phyloP scores from a whole-genome alignment of 2,888 invertebrate genomes.

The Apamea sordens region DNA sequence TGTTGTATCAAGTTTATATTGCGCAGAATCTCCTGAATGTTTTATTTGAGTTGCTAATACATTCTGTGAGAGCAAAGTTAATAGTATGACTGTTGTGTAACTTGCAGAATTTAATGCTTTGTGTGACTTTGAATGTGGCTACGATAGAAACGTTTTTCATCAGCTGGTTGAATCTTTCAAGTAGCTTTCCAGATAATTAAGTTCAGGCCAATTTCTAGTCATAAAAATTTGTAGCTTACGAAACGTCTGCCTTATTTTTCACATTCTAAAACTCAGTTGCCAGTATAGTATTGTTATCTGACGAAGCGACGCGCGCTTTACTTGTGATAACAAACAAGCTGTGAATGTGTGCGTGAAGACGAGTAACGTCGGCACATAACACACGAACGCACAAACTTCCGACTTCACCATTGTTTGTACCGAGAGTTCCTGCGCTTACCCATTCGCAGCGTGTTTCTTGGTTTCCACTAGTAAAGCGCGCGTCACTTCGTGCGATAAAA shows the following conservation, averaged over 20 bases:
- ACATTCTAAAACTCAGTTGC: too few species aligned
- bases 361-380: too few species aligned
- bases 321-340: too few species aligned
- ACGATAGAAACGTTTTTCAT: neutral
- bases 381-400: too few species aligned
- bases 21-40: conserved; percentile 27
- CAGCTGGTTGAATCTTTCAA: neutral
- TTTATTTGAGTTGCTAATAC: conserved; percentile 49
- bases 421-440: neutral
- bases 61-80: conserved; percentile 15
- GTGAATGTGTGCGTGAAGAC: too few species aligned
- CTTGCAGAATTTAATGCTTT: neutral
- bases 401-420: too few species aligned
- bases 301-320: too few species aligned
- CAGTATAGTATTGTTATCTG: too few species aligned
- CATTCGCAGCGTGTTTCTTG: neutral
- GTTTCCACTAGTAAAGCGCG: neutral
- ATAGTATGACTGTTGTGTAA: conserved; percentile 1
- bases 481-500: neutral
- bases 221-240: neutral
- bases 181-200: neutral
- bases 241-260: too few species aligned
- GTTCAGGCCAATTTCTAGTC: too few species aligned
- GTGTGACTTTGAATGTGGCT: neutral
- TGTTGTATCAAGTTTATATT: conserved; percentile 17